Evolutionary conservation across 2,888 invertebrate species (phyloP), one percentile per base, ranked within the genome.

Genomic region (Clanis bilineata): DNA sequence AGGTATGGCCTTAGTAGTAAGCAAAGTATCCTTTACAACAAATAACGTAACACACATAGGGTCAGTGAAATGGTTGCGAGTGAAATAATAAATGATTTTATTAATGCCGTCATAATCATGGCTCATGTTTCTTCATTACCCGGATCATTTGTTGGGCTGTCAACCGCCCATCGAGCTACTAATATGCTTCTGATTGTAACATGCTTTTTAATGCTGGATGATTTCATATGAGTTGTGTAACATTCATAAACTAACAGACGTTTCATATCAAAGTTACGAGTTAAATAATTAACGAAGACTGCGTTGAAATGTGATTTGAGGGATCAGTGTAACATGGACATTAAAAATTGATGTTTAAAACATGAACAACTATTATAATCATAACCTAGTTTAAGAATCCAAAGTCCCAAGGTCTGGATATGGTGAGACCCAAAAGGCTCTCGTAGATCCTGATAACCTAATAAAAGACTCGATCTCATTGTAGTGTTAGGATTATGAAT

Each of bases 91-190:
- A 77, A 83, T 82, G 79, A 77, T 82, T 79, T 77, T 77, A 81
- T 81, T 79, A 83, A 86, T 80, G 76, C 77, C 73, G 69, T 76
- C 70, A 71, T 79, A 79, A 85, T 82, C 65, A 77, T 32, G 65
- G 64, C 66, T 69, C 77, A 82, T 86, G 81, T 75, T 85, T 86
- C 86, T 86, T 86, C 83, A 86, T 90, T 88, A 88, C 64, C 69
- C 38, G 63, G 64, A 72, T 73, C 83, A 86, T 89, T 85, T 84
- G 84, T 88, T 75, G 67, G 62, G 62, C 61, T 74, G 80, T 78
- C 82, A 79, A 77, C 77, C 83, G 76, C 82, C 82, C 80, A 79
- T 77, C 59, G 82, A 71, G 84, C 68, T 72, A 79, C 74, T 87
- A 86, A 88, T 87, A 83, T 70, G 71, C 68, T 83, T 86, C 85